These are phyloP conservation scores for Sclerurus mexicanus DNA, from an alignment of 2,113 vertebrate genomes.

Conservation along the genomic window DNA sequence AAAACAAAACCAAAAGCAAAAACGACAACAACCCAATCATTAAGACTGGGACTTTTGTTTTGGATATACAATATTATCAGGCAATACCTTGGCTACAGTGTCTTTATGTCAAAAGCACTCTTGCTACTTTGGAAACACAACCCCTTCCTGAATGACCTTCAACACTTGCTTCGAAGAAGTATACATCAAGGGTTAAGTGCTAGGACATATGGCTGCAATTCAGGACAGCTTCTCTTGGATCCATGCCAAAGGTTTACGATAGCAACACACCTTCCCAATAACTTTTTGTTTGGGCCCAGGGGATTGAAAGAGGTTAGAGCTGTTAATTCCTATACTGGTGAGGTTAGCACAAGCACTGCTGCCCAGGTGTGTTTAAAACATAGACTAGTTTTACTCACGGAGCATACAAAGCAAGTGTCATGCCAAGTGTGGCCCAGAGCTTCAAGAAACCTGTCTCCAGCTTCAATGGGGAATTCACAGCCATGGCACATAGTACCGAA, in stretches of 20 bases:
- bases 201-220: neutral
- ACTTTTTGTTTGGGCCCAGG: slow-evolving; percentile 4
- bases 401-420: slow-evolving; percentile 97
- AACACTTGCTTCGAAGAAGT: accelerated
- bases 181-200: neutral
- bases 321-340: neutral
- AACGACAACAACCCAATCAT: neutral
- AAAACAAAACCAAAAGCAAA: neutral
- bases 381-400: slow-evolving; percentile 75
- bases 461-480: slow-evolving; percentile 97
- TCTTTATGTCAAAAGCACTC: neutral
- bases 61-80: neutral
- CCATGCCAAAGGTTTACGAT: neutral
- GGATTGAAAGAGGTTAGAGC: neutral
- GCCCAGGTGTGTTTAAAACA: neutral
- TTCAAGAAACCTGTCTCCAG: slow-evolving; percentile 95
- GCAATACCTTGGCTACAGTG: neutral
- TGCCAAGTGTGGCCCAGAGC: slow-evolving; percentile 94
- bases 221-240: neutral
- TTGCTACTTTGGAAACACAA: neutral
- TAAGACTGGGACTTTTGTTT: neutral
- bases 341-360: neutral
- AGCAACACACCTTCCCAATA: slow-evolving; percentile 15
- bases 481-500: slow-evolving; percentile 93
- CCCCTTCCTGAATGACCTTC: neutral